phyloP scores from a whole-genome alignment of 1,140 invertebrate species.

The Arion vulgaris region DNA sequence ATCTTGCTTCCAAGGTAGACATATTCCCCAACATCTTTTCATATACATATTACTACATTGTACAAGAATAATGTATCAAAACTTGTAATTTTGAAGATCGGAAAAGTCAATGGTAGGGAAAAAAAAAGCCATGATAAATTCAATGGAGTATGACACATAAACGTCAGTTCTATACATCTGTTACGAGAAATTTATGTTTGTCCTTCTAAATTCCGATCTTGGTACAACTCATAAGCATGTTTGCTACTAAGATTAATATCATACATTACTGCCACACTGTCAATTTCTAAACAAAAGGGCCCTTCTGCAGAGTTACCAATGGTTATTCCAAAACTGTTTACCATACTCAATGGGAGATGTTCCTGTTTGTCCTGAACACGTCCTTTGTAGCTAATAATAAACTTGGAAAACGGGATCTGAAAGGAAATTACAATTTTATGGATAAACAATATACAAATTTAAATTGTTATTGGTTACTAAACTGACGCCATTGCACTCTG shows the following conservation, averaged over 20 bases:
- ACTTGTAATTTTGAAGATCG: too few species aligned
- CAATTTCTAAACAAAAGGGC: conserved; percentile 92
- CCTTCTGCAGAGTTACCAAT: conserved; percentile 83
- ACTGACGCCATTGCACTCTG: too few species aligned
- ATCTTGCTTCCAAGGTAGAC: too few species aligned
- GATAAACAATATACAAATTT: not conserved
- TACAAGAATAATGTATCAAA: too few species aligned
- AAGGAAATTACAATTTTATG: conserved; percentile 25
- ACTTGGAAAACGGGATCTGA: conserved; percentile 96
- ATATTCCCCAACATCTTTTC: too few species aligned
- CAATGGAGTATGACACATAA: too few species aligned
- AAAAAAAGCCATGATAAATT: too few species aligned
- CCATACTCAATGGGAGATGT: conserved; percentile 75
- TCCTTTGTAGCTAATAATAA: conserved; percentile 87
- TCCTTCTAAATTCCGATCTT: conserved; percentile 29
- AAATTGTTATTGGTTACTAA: too few species aligned
- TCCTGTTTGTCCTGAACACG: conserved; percentile 87
- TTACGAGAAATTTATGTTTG: not conserved
- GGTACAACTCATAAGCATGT: conserved; percentile 92
- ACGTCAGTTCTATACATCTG: too few species aligned
- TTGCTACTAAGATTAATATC: conserved; percentile 85
- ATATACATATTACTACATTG: too few species aligned
- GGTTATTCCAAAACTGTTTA: conserved; percentile 87
- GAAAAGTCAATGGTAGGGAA: too few species aligned
- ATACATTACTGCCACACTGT: conserved; percentile 88